Evolutionary conservation across 2,113 vertebrate species (phyloP), one percentile per base, ranked within the genome.

Genomic region (Zosterops pallidus): DNA sequence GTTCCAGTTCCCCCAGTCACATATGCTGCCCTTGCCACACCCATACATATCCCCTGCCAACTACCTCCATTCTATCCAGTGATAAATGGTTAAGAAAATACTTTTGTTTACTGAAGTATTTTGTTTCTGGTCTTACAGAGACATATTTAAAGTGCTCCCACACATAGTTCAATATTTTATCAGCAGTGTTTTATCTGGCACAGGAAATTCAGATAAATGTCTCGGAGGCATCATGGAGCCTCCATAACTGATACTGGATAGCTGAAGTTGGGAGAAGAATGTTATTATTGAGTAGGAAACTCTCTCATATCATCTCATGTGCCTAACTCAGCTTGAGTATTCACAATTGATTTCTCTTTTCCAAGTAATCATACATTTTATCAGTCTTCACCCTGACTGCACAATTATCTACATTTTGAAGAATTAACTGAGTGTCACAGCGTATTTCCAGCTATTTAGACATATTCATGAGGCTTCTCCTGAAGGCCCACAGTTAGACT

Each of bases 201-300:
- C 31, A 68, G 69, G 35, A 82, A 92, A 89, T 78, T 49, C n/a
- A 75, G 49, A 71, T 26, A 89, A 93, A 78, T 68, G 19, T 71
- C 52, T 89, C 70, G 63, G 47, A 92, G 64, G 59, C 55, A 67
- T 90, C 57, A 41, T 37, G 70, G 35, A 96, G 42, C 23, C 59
- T 77, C 49, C 1, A 0, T n/a, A 53, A 50, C 18, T 70, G 55
- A 50, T 24, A 67, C 0, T 91, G 74, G 33, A 81, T 26, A 62
- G 52, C 29, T 70, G 59, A 44, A 39, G 60, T 4, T 85, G 62
- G 29, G 64, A 74, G 33, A 65, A 87, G 42, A 93, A 74, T 67
- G 33, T 57, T 77, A 41, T 80, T 77, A 63, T 2, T 90, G 50
- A 86, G 59, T n/a, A 69, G 67, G 55, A 89, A 86, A 64, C 6